Evolutionary conservation across 2,888 invertebrate genomes (phyloP).

Genomic region (Agriopis marginaria): DNA sequence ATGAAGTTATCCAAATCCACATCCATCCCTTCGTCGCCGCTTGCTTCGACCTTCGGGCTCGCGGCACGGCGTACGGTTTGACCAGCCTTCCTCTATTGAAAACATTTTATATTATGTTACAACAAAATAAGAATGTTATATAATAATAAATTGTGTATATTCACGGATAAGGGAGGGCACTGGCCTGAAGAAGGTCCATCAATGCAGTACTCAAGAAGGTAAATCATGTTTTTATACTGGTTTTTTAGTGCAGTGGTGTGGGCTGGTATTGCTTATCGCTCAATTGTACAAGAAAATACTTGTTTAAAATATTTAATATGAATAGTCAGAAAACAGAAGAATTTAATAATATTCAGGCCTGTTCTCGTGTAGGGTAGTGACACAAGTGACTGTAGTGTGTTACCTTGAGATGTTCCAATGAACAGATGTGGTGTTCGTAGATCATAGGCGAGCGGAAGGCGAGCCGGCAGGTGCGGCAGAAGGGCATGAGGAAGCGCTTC

Average conservation of each 20-base stretch:
- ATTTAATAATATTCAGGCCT: too few relatives aligned
- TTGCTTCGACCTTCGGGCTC: slow-evolving; percentile 87
- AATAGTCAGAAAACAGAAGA: too few relatives aligned
- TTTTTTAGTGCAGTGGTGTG: too few relatives aligned
- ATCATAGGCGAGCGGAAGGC: slow-evolving; percentile 94
- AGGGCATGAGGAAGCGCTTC: slow-evolving; percentile 94
- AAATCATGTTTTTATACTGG: too few relatives aligned
- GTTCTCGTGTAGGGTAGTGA: too few relatives aligned
- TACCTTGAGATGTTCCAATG: slow-evolving; percentile 93
- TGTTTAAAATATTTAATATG: too few relatives aligned
- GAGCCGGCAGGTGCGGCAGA: slow-evolving; percentile 91
- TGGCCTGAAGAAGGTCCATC: too few relatives aligned
- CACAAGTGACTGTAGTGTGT: background rate
- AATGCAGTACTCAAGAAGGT: too few relatives aligned
- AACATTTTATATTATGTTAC: background rate
- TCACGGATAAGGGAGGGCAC: too few relatives aligned
- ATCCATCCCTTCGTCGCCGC: slow-evolving; percentile 90
- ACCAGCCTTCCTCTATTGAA: slow-evolving; percentile 69
- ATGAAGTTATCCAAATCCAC: slow-evolving; percentile 94
- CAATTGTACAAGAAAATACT: too few relatives aligned
- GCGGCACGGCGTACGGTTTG: slow-evolving; percentile 66
- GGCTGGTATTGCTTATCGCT: too few relatives aligned
- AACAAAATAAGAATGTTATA: too few relatives aligned
- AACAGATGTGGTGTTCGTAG: slow-evolving; percentile 93
- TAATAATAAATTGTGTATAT: background rate